phyloP scores from a whole-genome alignment of 1,140 invertebrate species.

The Episyrphus balteatus region DNA sequence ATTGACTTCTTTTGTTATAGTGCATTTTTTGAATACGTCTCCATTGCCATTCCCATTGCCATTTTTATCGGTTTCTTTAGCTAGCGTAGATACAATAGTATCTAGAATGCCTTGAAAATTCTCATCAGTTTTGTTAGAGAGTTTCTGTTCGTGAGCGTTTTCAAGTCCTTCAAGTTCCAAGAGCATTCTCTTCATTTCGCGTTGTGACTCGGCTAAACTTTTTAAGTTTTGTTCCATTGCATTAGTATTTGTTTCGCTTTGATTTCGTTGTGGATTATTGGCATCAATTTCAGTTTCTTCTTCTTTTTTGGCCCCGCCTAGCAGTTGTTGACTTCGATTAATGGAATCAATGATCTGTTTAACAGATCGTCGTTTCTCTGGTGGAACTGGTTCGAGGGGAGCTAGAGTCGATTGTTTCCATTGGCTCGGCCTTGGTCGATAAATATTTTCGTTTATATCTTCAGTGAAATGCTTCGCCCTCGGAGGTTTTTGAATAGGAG shows the following conservation, averaged over 20 bases:
- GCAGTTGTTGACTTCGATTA: conserved; percentile 27
- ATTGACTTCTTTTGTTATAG: conserved; percentile 21
- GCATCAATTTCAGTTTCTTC: neutral
- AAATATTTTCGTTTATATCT: too few relatives aligned
- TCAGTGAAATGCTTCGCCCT: too few relatives aligned
- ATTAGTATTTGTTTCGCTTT: neutral
- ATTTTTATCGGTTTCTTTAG: neutral
- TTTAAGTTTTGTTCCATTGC: neutral
- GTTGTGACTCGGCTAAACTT: conserved; percentile 2
- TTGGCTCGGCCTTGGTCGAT: too few relatives aligned
- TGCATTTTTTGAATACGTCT: conserved; percentile 18
- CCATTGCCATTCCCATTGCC: neutral
- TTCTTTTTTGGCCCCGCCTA: conserved; percentile 28
- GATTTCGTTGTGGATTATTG: neutral
- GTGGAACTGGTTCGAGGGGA: conserved; percentile 6
- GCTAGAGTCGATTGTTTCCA: conserved; percentile 10
- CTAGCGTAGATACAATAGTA: neutral
- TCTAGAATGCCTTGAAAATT: neutral
- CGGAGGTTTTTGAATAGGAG: too few relatives aligned
- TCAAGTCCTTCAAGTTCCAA: neutral
- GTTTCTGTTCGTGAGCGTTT: neutral
- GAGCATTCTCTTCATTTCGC: conserved; percentile 1
- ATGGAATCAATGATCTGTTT: conserved; percentile 36
- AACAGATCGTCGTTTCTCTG: conserved; percentile 23
- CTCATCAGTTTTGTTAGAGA: neutral